Percentiles rank a stretch among this genome's conserved stretches.
phyloP scores from a whole-genome alignment of 35 echinoderm and acorn worm species.

The Stichopus chloronotus region DNA sequence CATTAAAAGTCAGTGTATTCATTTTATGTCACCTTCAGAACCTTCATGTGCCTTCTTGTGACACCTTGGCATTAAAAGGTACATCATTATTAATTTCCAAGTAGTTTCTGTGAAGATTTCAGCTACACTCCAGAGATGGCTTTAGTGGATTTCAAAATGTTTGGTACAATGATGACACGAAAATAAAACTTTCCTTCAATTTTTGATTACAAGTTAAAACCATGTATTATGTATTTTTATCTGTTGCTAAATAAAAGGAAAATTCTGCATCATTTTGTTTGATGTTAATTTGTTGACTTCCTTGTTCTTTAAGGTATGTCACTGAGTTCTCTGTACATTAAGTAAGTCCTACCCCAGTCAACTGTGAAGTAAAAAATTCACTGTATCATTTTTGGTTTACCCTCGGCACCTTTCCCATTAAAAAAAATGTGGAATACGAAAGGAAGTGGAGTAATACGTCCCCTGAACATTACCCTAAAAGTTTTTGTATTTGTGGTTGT shows the following conservation, averaged over 20 bases:
- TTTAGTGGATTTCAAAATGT: background rate
- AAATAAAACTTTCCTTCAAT: background rate
- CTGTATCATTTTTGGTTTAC: no score
- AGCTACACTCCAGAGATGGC: background rate
- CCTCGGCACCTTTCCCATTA: no score
- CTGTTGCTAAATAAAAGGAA: background rate
- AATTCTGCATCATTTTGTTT: background rate
- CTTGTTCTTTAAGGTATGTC: background rate
- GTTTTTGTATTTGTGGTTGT: no score
- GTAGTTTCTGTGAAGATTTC: background rate
- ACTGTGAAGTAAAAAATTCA: no score
- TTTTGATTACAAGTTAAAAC: constrained; percentile 7
- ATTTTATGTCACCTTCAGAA: background rate
- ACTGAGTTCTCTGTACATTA: no score
- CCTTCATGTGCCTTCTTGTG: constrained; percentile 9
- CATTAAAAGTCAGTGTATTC: background rate
- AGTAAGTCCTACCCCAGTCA: no score
- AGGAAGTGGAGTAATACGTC: no score
- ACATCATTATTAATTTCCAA: no score
- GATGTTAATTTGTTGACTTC: background rate
- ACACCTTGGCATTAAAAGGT: background rate
- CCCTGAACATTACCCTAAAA: no score
- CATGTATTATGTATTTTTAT: constrained; percentile 22
- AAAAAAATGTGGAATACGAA: no score
- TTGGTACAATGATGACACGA: background rate